Evolutionary conservation across 2,888 invertebrate genomes (phyloP).

Genomic region (Cephus rjabovi): DNA sequence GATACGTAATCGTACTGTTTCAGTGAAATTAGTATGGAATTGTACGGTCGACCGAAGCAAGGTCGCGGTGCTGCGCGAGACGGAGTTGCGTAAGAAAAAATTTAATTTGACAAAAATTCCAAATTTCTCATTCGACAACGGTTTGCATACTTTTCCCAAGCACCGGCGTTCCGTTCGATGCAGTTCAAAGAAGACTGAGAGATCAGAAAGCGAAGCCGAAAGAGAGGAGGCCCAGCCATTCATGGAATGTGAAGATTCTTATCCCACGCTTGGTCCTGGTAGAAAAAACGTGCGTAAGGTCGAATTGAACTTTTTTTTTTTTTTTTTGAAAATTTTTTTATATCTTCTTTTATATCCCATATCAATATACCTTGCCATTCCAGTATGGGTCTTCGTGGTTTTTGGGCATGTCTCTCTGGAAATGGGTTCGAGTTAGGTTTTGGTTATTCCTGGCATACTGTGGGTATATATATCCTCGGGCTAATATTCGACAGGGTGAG

Average conservation of each 20-base stretch:
- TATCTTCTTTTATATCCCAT: background rate
- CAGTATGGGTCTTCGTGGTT: constrained; percentile 33
- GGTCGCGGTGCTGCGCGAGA: background rate
- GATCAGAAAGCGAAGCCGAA: background rate
- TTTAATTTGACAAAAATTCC: background rate
- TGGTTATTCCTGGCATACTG: background rate
- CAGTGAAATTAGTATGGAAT: background rate
- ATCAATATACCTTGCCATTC: background rate
- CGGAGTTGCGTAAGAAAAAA: background rate
- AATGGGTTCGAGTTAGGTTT: background rate
- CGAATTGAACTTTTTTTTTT: background rate
- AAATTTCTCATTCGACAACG: background rate
- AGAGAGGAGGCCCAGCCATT: constrained; percentile 13
- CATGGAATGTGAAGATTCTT: constrained; percentile 39
- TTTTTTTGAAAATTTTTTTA: background rate
- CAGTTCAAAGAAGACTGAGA: background rate
- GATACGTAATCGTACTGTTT: background rate
- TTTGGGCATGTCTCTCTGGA: background rate
- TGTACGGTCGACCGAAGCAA: background rate
- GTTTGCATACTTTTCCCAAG: background rate
- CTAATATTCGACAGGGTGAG: constrained; percentile 27
- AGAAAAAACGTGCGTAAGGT: constrained; percentile 25
- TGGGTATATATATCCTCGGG: background rate
- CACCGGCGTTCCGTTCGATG: background rate
- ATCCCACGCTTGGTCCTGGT: constrained; percentile 31